Conservation (phyloP, 2,888 invertebrate genomes). For the Branchipolynoe longqiensis region DNA sequence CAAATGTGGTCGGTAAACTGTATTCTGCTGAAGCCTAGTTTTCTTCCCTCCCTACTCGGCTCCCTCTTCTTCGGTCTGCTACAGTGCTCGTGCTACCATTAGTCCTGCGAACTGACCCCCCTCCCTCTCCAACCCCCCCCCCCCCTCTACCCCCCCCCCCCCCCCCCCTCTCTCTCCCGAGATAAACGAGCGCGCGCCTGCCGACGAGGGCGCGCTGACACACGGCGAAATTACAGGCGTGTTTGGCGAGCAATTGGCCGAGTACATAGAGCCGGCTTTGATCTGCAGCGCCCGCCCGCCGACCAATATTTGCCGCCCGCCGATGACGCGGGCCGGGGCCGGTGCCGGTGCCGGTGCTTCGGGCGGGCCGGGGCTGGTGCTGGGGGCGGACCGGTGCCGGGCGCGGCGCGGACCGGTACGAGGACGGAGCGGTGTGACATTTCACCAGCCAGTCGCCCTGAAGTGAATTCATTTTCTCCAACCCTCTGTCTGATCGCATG, state of each 20-base stretch:
- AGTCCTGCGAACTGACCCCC: background rate
- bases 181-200: slow-evolving; percentile 36
- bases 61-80: too few species aligned
- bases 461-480: too few species aligned
- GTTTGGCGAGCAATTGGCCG: slow-evolving; percentile 47
- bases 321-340: slow-evolving; percentile 2
- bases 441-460: too few species aligned
- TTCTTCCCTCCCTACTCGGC: too few species aligned
- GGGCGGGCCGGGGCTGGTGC: background rate
- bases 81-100: too few species aligned
- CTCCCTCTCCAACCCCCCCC: background rate
- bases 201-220: background rate
- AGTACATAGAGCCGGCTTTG: slow-evolving; percentile 34
- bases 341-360: background rate
- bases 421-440: too few species aligned
- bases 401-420: background rate
- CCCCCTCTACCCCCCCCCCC: slow-evolving; percentile 19
- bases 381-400: background rate
- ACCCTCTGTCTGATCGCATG: too few species aligned
- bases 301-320: slow-evolving; percentile 47
- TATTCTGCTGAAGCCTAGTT: too few species aligned
- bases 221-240: slow-evolving; percentile 49
- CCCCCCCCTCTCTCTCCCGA: background rate
- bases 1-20: too few species aligned
- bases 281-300: slow-evolving; percentile 38